These are phyloP conservation scores for Drosophila meridiana DNA, from an alignment of 2,888 invertebrate genomes.

Conservation along the genomic window DNA sequence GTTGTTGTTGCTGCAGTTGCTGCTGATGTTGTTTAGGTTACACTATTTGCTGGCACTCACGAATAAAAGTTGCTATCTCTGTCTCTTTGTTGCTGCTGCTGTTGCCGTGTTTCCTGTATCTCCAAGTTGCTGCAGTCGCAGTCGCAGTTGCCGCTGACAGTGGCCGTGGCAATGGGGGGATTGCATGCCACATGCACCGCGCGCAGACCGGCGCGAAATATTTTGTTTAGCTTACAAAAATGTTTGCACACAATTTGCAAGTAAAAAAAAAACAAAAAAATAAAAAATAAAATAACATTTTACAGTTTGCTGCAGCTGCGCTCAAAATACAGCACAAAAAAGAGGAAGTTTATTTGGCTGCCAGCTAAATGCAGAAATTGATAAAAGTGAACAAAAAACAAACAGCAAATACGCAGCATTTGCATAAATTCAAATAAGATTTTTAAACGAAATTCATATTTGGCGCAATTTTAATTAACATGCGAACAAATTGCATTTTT, in stretches of 20 bases:
- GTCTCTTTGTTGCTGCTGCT: constrained; percentile 38
- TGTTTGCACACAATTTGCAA: constrained; percentile 49
- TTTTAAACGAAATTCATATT: constrained; percentile 1
- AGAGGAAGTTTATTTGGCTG: constrained; percentile 7
- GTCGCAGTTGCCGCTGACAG: constrained; percentile 23
- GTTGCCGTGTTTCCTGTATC: constrained; percentile 73
- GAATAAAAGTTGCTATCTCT: constrained; percentile 56
- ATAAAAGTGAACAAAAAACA: neutral
- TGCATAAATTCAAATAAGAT: constrained; percentile 4
- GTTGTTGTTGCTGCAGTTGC: constrained; percentile 31
- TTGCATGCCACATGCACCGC: constrained; percentile 67
- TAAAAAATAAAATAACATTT: constrained; percentile 11
- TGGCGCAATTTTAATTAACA: constrained; percentile 1
- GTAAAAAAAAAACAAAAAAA: neutral
- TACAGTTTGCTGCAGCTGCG: constrained; percentile 26
- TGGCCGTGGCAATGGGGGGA: constrained; percentile 44
- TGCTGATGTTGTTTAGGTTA: constrained; percentile 35
- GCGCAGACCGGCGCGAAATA: constrained; percentile 63
- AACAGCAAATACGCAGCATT: neutral
- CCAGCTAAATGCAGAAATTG: neutral
- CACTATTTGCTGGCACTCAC: constrained; percentile 56
- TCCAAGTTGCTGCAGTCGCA: constrained; percentile 51
- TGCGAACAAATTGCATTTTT: neutral
- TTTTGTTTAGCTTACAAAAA: constrained; percentile 64
- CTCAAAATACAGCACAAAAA: neutral